These are phyloP conservation scores for Leistus spinibarbis DNA, from an alignment of 2,888 invertebrate genomes.

Conservation along the genomic window DNA sequence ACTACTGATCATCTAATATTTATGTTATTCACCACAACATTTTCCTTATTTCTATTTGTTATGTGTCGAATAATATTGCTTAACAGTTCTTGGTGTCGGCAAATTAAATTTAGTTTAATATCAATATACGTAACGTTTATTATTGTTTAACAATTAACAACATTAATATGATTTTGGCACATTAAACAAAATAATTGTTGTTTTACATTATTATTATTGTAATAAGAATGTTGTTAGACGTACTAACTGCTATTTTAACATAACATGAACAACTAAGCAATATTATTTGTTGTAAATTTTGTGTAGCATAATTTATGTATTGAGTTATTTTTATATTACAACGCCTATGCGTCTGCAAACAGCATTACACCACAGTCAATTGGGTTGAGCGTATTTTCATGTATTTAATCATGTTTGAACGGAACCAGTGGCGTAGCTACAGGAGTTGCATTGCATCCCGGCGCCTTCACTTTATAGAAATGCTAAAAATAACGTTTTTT, in stretches of 20 bases:
- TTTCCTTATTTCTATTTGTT: not conserved
- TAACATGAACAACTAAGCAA: constrained; percentile 14
- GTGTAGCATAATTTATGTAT: not conserved
- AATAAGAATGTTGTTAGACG: not conserved
- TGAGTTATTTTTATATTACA: not conserved
- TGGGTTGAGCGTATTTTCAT: not conserved
- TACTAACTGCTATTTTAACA: constrained; percentile 15
- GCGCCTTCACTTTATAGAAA: too few species aligned
- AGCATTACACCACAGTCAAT: not conserved
- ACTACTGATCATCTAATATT: not conserved
- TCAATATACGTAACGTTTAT: not conserved
- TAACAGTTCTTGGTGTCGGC: constrained; percentile 7
- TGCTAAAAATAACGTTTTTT: too few species aligned
- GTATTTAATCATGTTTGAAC: not conserved
- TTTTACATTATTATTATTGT: constrained; percentile 3
- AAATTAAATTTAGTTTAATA: not conserved
- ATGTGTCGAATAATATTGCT: constrained; percentile 27
- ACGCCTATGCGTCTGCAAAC: not conserved
- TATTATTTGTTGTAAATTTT: constrained; percentile 24
- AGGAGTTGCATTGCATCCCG: too few species aligned
- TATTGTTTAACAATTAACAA: constrained; percentile 10
- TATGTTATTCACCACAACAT: too few species aligned
- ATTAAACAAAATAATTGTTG: not conserved
- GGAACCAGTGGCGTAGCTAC: too few species aligned
- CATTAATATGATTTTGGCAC: not conserved